phyloP scores from a whole-genome alignment of 2,888 invertebrate species.

The Hydraecia micacea region DNA sequence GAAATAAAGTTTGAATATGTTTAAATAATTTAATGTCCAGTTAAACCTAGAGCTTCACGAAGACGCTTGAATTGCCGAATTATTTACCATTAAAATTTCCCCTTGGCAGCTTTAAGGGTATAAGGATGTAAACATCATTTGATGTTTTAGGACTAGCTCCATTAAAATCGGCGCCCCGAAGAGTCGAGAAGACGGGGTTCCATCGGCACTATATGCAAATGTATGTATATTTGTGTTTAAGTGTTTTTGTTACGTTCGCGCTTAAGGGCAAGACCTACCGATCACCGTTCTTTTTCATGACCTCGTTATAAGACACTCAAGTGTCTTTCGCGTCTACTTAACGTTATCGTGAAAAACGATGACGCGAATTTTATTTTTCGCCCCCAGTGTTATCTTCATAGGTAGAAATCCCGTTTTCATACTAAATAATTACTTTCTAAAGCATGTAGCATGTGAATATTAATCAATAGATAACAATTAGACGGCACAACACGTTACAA shows the following conservation, averaged over 20 bases:
- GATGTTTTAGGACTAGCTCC: constrained; percentile 78
- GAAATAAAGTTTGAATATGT: not conserved
- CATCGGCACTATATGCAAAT: constrained; percentile 26
- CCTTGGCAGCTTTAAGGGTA: constrained; percentile 32
- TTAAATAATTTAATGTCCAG: constrained; percentile 5
- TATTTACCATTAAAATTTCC: constrained; percentile 45
- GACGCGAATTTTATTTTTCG: constrained; percentile 32
- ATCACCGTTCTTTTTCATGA: constrained; percentile 49
- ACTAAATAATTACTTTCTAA: not conserved
- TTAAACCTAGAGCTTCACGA: not conserved
- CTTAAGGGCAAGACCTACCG: constrained; percentile 16
- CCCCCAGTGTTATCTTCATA: not conserved
- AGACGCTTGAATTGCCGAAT: constrained; percentile 12
- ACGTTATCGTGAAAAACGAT: constrained; percentile 34
- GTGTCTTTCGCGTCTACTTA: constrained; percentile 17
- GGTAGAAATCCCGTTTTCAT: not conserved
- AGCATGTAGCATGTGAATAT: not conserved
- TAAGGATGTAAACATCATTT: constrained; percentile 69
- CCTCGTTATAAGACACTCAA: constrained; percentile 50
- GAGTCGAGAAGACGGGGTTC: constrained; percentile 63
- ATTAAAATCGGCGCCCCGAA: constrained; percentile 74
- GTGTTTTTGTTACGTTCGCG: constrained; percentile 36
- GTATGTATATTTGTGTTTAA: constrained; percentile 31
- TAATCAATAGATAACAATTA: constrained; percentile 30
- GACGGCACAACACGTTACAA: constrained; percentile 26